A percentile compares a stretch with the other conserved stretches of the same genome.
Conservation (phyloP, 2,888 invertebrate species). For the Hartigia nigra region DNA sequence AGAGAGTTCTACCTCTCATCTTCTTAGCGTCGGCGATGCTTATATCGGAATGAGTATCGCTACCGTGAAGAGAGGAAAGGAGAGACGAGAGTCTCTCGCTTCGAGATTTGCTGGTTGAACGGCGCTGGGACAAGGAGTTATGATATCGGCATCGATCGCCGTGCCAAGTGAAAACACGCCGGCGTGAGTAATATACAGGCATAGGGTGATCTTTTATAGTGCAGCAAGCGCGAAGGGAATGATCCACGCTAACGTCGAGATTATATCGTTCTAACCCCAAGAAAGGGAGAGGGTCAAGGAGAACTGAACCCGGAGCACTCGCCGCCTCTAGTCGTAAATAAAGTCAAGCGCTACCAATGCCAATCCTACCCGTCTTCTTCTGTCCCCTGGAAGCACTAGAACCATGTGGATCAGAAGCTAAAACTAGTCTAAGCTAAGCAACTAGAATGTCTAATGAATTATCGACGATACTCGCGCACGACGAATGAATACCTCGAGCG, state of each 20-base stretch:
- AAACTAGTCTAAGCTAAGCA: background rate
- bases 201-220: constrained; percentile 62
- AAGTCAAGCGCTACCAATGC: constrained; percentile 55
- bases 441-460: background rate
- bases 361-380: constrained; percentile 40
- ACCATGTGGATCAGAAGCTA: background rate
- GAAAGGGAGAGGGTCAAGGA: constrained; percentile 54
- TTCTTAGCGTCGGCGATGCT: background rate
- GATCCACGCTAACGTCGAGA: constrained; percentile 54
- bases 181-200: constrained; percentile 66
- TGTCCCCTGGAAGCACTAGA: background rate
- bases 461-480: background rate
- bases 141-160: constrained; percentile 65
- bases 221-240: constrained; percentile 52
- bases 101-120: constrained; percentile 55
- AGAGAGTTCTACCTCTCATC: background rate
- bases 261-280: constrained; percentile 60
- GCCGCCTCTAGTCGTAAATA: constrained; percentile 60
- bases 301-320: constrained; percentile 55
- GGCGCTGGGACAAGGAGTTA: constrained; percentile 64
- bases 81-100: constrained; percentile 28
- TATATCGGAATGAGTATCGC: constrained; percentile 16
- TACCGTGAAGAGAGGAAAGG: constrained; percentile 20
- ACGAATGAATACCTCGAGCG: background rate
- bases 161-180: constrained; percentile 65